These are phyloP conservation scores for Trissolcus basalis DNA, from an alignment of 1,140 invertebrate genomes.

Conservation along the genomic window DNA sequence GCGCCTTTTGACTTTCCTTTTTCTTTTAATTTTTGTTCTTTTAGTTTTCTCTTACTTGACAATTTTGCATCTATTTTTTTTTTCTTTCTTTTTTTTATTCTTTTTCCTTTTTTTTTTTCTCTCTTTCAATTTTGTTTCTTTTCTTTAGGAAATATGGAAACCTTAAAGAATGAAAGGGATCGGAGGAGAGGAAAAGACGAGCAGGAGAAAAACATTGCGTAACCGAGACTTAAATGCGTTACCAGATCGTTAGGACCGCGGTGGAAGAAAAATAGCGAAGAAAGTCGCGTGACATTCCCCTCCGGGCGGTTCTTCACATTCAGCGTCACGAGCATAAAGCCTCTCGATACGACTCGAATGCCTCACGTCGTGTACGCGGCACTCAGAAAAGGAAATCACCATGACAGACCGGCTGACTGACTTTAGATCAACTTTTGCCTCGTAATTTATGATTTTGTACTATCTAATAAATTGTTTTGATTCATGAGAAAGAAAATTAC, in stretches of 20 bases:
- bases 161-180: not conserved
- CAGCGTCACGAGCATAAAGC: not conserved
- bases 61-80: too few species aligned
- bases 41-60: too few species aligned
- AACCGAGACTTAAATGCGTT: constrained; percentile 1
- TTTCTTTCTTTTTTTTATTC: too few species aligned
- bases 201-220: not conserved
- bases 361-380: not conserved
- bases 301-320: constrained; percentile 12
- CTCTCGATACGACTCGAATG: not conserved
- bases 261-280: constrained; percentile 2
- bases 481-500: too few species aligned
- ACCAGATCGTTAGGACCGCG: not conserved
- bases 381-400: too few species aligned
- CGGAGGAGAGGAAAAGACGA: not conserved
- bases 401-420: not conserved
- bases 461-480: too few species aligned
- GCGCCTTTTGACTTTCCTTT: not conserved
- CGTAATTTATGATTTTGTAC: not conserved
- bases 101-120: too few species aligned
- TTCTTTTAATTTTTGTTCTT: not conserved
- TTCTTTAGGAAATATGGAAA: too few species aligned
- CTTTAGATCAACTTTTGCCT: not conserved
- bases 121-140: too few species aligned
- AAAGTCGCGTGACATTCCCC: constrained; percentile 19